Conservation (phyloP, 1,140 invertebrate genomes). For the Drosophila sucinea region DNA sequence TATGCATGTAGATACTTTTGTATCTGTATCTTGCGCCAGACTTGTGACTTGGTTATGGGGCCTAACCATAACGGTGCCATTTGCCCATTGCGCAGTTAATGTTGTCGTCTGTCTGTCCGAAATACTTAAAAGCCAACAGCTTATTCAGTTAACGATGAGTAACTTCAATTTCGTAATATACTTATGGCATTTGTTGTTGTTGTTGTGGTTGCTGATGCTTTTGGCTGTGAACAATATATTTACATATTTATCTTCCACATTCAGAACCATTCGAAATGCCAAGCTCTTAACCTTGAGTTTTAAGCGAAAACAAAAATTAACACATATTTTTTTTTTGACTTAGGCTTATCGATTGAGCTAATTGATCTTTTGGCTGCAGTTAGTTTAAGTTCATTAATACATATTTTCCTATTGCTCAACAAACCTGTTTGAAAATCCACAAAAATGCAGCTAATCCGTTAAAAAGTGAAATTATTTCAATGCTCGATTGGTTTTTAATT, state of each 20-base stretch:
- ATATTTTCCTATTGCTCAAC: constrained; percentile 57
- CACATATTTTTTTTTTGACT: background rate
- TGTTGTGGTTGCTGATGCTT: background rate
- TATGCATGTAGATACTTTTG: background rate
- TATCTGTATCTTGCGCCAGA: constrained; percentile 41
- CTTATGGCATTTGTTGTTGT: constrained; percentile 2
- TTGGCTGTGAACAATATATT: constrained; percentile 15
- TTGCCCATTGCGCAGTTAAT: constrained; percentile 57
- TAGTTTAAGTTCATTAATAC: constrained; percentile 21
- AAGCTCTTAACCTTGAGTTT: constrained; percentile 64
- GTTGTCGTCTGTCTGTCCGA: constrained; percentile 40
- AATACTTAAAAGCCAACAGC: constrained; percentile 10
- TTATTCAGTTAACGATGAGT: constrained; percentile 28
- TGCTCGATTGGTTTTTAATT: constrained; percentile 33
- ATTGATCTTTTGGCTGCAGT: no score
- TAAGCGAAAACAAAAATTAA: background rate
- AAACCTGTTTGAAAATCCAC: constrained; percentile 64
- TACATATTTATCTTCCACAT: constrained; percentile 47
- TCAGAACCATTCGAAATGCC: constrained; percentile 48
- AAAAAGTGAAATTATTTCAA: constrained; percentile 75
- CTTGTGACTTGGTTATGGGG: constrained; percentile 31
- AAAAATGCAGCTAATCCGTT: constrained; percentile 69
- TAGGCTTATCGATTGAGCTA: background rate
- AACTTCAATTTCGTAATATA: constrained; percentile 34
- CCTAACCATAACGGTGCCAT: constrained; percentile 50